A percentile compares a stretch with the other conserved stretches of the same genome.
phyloP scores from a whole-genome alignment of 2,888 invertebrate genomes.

The Yponomeuta evonymella region DNA sequence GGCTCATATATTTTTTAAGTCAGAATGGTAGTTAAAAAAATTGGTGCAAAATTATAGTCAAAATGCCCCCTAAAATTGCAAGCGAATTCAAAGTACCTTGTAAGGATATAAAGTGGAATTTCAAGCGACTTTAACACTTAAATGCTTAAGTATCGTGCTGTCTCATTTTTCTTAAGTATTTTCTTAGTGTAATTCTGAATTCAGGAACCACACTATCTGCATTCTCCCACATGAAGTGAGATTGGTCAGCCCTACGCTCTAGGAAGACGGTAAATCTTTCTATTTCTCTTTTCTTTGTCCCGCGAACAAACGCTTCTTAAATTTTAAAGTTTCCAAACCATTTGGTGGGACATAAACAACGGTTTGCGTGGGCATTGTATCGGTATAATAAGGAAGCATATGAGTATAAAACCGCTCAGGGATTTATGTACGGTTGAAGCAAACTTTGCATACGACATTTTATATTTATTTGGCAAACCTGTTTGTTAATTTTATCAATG shows the following conservation, averaged over 20 bases:
- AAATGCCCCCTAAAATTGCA: too few relatives aligned
- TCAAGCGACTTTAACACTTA: too few relatives aligned
- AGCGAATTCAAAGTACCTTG: too few relatives aligned
- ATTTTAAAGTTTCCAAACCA: conserved; percentile 36
- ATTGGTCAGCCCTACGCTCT: conserved; percentile 23
- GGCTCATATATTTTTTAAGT: too few relatives aligned
- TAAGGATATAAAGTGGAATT: too few relatives aligned
- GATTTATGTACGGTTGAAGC: neutral
- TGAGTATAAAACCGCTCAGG: neutral
- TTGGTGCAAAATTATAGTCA: too few relatives aligned
- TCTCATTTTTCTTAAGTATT: too few relatives aligned
- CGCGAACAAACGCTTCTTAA: conserved; percentile 37
- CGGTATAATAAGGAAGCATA: neutral
- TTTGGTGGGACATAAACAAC: conserved; percentile 25
- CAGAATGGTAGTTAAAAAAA: too few relatives aligned
- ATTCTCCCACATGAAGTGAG: neutral
- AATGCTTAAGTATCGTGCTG: too few relatives aligned
- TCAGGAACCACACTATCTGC: neutral
- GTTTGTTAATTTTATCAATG: too few relatives aligned
- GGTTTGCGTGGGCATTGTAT: neutral
- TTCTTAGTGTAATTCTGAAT: neutral
- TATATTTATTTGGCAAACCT: too few relatives aligned
- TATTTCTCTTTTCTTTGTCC: conserved; percentile 35
- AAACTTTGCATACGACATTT: neutral
- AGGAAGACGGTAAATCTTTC: conserved; percentile 35